phyloP scores from a whole-genome alignment of 2,113 vertebrate genomes.

The Camelus bactrianus region DNA sequence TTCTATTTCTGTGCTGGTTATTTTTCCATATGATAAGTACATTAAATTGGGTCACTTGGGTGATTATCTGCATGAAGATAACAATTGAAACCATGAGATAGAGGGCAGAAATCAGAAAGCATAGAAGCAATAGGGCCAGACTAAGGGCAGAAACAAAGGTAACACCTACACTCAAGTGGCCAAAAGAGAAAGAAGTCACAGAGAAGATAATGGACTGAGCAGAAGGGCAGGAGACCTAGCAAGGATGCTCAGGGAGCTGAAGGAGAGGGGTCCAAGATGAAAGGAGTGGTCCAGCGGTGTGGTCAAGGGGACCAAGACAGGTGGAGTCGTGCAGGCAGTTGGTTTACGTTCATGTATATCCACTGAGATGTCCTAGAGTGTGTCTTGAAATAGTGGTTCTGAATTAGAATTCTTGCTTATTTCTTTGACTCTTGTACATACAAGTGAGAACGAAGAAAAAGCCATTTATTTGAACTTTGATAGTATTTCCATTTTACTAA shows the following conservation, averaged over 20 bases:
- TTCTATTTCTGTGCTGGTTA: conserved; percentile 23
- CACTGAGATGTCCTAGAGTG: neutral
- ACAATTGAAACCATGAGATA: neutral
- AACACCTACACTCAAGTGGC: neutral
- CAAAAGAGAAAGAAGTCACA: neutral
- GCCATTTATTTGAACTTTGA: neutral
- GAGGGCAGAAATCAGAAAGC: neutral
- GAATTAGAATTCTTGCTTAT: conserved; percentile 31
- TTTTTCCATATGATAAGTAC: conserved; percentile 14
- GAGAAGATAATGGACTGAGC: neutral
- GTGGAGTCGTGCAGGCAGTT: neutral
- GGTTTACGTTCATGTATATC: neutral
- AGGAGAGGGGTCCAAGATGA: neutral
- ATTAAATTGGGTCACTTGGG: neutral
- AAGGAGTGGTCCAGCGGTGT: neutral
- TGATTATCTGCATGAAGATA: neutral
- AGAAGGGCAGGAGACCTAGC: neutral
- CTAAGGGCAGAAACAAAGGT: neutral
- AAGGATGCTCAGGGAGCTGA: neutral
- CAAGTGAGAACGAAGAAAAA: conserved; percentile 24
- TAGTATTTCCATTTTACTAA: conserved; percentile 12
- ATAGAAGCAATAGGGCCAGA: neutral
- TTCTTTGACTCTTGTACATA: conserved; percentile 28
- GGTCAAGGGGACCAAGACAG: neutral
- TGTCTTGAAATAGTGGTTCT: conserved; percentile 31